phyloP scores from a whole-genome alignment of 1,140 invertebrate genomes.

The Drusus annulatus region DNA sequence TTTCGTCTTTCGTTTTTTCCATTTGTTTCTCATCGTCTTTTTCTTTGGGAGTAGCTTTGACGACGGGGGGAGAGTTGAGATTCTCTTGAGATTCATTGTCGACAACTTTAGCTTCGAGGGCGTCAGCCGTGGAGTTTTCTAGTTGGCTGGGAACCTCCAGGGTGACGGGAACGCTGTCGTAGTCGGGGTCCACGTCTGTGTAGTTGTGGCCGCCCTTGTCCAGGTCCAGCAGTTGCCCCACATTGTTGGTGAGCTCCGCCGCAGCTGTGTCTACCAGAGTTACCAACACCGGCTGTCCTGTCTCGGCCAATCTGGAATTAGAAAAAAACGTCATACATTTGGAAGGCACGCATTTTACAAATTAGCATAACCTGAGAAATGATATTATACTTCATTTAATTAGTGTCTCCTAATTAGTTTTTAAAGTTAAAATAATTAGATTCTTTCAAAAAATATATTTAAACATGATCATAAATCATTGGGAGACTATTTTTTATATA shows the following conservation, averaged over 20 bases:
- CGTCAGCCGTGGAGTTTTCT: neutral
- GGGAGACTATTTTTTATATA: too few species aligned
- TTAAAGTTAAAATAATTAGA: neutral
- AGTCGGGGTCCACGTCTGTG: constrained; percentile 12
- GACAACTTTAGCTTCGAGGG: neutral
- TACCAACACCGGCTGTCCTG: constrained; percentile 76
- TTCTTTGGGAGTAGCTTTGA: constrained; percentile 63
- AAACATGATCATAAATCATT: too few species aligned
- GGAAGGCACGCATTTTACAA: neutral
- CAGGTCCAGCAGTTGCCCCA: constrained; percentile 31
- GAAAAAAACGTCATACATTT: constrained; percentile 31
- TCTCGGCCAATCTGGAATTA: constrained; percentile 76
- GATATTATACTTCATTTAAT: neutral
- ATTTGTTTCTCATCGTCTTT: constrained; percentile 62
- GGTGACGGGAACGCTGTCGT: constrained; percentile 12
- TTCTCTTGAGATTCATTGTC: constrained; percentile 41
- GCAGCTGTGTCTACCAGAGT: constrained; percentile 76
- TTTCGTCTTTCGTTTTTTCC: constrained; percentile 60
- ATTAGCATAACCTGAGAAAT: neutral
- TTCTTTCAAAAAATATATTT: neutral
- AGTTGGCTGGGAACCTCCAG: neutral
- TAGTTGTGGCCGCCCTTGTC: neutral
- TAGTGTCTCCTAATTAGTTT: neutral
- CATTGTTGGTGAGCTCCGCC: constrained; percentile 71
- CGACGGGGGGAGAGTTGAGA: constrained; percentile 62